Percentiles rank a stretch among this genome's conserved stretches.
These are phyloP conservation scores for Rhabdomys dilectus DNA, from an alignment of 2,113 vertebrate genomes.

Conservation along the genomic window DNA sequence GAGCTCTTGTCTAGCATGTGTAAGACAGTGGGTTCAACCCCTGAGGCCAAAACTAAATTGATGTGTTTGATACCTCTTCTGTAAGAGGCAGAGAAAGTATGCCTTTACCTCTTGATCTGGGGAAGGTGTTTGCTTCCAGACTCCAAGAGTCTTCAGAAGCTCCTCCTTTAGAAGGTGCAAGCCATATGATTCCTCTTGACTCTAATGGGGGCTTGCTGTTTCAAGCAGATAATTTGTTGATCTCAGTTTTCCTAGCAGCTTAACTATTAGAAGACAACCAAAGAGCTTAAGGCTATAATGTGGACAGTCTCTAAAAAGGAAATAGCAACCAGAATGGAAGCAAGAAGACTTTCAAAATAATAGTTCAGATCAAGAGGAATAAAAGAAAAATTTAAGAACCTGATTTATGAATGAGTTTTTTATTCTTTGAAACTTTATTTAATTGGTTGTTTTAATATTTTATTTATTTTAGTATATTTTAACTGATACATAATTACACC, in stretches of 20 bases:
- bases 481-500: background rate
- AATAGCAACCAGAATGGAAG: background rate
- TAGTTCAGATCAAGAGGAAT: background rate
- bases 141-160: background rate
- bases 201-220: conserved; percentile 25
- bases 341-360: conserved; percentile 27
- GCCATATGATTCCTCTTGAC: background rate
- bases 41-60: background rate
- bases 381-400: conserved; percentile 14
- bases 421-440: background rate
- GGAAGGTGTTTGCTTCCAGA: background rate
- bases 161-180: background rate
- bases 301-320: conserved; percentile 39
- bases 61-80: background rate
- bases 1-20: background rate
- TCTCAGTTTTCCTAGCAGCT: background rate
- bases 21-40: background rate
- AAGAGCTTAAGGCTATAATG: background rate
- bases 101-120: background rate
- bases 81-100: background rate
- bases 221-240: background rate
- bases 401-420: conserved; percentile 54
- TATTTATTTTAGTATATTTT: background rate
- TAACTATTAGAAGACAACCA: background rate
- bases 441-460: background rate